Evolutionary conservation across 2,113 vertebrate genomes (phyloP).

Genomic region (Reinhardtius hippoglossoides): DNA sequence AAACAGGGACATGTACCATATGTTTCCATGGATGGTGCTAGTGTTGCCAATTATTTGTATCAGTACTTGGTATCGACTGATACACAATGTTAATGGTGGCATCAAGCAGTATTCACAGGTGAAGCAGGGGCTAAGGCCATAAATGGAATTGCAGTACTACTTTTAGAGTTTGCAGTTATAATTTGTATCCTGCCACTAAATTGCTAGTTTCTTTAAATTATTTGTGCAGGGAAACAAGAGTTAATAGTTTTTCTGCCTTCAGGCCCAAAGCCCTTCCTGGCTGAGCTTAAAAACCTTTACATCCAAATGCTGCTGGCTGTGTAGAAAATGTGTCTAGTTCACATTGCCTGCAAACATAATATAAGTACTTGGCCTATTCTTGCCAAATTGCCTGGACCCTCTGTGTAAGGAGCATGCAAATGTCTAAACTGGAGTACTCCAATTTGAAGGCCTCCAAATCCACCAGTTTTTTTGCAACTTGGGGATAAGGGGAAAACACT

Average conservation of each 20-base stretch:
- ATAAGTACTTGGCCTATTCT: conserved; percentile 7
- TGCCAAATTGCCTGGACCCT: conserved; percentile 58
- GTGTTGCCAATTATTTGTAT: too few relatives aligned
- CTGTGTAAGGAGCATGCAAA: conserved; percentile 58
- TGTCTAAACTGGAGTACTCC: conserved; percentile 54
- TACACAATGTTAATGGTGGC: too few relatives aligned
- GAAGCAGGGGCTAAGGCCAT: not conserved
- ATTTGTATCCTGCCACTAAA: conserved; percentile 50
- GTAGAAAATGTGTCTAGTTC: not conserved
- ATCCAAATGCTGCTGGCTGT: conserved; percentile 41
- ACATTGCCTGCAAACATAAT: conserved; percentile 25
- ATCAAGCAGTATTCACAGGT: too few relatives aligned
- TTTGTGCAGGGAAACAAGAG: conserved; percentile 34
- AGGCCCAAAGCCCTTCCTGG: conserved; percentile 22
- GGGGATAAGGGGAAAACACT: conserved; percentile 5
- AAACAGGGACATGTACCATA: too few relatives aligned
- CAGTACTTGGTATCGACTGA: too few relatives aligned
- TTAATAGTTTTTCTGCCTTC: conserved; percentile 43
- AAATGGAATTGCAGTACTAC: conserved; percentile 50
- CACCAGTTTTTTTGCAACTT: not conserved
- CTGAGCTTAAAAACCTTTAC: conserved; percentile 46
- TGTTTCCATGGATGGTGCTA: too few relatives aligned
- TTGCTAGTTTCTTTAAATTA: conserved; percentile 48
- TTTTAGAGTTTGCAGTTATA: conserved; percentile 33
- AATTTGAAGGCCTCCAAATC: conserved; percentile 33